phyloP scores from a whole-genome alignment of 2,797 vertebrate species.

The Sarcoramphus papa region DNA sequence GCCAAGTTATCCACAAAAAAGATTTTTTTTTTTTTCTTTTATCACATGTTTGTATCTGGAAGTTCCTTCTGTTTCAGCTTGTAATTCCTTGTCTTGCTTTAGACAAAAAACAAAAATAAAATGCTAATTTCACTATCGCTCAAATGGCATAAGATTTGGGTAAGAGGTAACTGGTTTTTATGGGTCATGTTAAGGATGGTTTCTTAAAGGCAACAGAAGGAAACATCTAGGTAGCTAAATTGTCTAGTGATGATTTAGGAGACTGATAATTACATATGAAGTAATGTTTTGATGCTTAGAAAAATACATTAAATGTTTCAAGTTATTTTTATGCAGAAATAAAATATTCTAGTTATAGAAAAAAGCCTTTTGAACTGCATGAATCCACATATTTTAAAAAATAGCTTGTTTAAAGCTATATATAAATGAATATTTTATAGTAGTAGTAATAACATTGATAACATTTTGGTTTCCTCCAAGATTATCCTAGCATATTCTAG shows the following conservation, averaged over 20 bases:
- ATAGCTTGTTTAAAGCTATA: background rate
- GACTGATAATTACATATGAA: background rate
- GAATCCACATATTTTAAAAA: background rate
- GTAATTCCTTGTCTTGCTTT: background rate
- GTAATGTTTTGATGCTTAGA: background rate
- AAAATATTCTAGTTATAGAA: background rate
- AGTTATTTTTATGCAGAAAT: background rate
- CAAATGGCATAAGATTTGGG: background rate
- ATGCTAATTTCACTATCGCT: background rate
- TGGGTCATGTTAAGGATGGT: background rate
- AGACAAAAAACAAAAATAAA: background rate
- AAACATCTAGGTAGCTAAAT: background rate
- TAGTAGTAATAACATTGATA: background rate
- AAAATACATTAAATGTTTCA: background rate
- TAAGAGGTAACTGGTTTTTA: background rate
- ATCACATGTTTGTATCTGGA: background rate
- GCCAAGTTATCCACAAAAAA: background rate
- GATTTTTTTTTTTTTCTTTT: background rate
- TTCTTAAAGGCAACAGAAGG: background rate
- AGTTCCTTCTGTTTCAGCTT: background rate
- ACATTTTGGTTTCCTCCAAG: background rate
- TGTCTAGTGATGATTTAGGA: background rate
- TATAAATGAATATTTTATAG: background rate
- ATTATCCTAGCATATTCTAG: background rate
- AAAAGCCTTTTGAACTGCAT: background rate